phyloP scores from a whole-genome alignment of 1,140 invertebrate species.

The Drosophila parabipectinata region DNA sequence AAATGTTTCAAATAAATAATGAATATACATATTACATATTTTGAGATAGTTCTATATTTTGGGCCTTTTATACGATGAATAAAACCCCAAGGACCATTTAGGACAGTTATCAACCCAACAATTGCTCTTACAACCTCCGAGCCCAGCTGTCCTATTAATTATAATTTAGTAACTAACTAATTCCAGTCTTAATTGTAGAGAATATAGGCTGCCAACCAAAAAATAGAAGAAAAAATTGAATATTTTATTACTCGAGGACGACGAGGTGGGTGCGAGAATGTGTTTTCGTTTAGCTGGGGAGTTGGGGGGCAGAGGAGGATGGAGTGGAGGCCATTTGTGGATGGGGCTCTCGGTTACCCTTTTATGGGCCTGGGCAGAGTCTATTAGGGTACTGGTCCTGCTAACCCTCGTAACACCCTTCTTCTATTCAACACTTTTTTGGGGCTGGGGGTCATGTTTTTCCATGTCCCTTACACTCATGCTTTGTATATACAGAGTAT shows the following conservation, averaged over 20 bases:
- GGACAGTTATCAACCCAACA: too few species aligned
- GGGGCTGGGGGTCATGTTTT: conserved; percentile 38
- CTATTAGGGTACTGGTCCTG: conserved; percentile 47
- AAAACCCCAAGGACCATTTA: too few species aligned
- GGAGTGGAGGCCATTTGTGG: too few species aligned
- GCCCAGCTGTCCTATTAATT: too few species aligned
- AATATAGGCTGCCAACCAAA: neutral
- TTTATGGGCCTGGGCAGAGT: conserved; percentile 54
- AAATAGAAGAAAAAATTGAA: conserved; percentile 23
- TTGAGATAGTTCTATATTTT: too few species aligned
- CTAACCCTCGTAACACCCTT: neutral
- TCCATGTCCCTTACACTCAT: conserved; percentile 35
- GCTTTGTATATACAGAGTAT: neutral
- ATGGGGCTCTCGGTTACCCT: conserved; percentile 39
- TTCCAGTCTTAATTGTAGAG: neutral
- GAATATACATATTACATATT: too few species aligned
- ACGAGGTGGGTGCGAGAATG: neutral
- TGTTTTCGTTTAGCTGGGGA: neutral
- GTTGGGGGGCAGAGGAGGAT: too few species aligned
- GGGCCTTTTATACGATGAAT: too few species aligned
- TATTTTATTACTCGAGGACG: conserved; percentile 31
- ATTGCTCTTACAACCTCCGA: too few species aligned
- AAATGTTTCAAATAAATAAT: too few species aligned
- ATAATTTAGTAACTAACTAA: neutral
- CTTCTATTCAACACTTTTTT: conserved; percentile 12